A percentile compares a stretch with the other conserved stretches of the same genome.
phyloP scores from a whole-genome alignment of 2,797 vertebrate genomes.

The Halcyon smyrnensis region DNA sequence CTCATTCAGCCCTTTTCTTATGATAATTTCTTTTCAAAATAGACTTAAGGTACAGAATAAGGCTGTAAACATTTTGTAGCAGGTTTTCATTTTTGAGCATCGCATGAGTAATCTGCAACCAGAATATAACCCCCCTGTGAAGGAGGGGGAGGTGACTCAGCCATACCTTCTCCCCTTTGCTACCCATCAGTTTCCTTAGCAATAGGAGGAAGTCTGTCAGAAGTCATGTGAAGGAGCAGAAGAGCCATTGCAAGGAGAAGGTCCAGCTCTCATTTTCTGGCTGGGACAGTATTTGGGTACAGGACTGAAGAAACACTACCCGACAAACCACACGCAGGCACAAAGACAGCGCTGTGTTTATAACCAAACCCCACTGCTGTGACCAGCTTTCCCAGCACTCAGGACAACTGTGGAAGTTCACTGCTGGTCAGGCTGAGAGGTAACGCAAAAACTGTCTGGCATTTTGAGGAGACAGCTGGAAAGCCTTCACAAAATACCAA shows the following conservation, averaged over 20 bases:
- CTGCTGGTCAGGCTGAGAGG: too few species aligned
- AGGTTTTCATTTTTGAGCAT: not conserved
- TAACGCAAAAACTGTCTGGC: fast-evolving
- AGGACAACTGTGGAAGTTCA: not conserved
- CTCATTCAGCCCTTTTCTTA: not conserved
- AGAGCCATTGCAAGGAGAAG: not conserved
- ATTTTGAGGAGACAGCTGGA: not conserved
- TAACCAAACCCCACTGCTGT: too few species aligned
- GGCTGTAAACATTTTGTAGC: not conserved
- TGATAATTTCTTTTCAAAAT: not conserved
- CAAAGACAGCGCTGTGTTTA: fast-evolving
- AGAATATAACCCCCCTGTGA: not conserved
- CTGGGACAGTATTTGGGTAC: too few species aligned
- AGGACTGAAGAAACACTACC: not conserved
- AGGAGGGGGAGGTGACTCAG: not conserved
- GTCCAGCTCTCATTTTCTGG: not conserved
- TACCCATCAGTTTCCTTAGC: not conserved
- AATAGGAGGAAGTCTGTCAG: not conserved
- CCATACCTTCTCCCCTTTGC: fast-evolving
- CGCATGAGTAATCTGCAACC: not conserved
- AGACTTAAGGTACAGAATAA: not conserved
- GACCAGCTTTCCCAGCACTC: not conserved
- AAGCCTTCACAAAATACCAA: not conserved
- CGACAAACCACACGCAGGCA: not conserved
- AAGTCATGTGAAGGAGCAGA: not conserved